Evolutionary conservation across 2,888 invertebrate species (phyloP).

Genomic region (Cybosia mesomella): DNA sequence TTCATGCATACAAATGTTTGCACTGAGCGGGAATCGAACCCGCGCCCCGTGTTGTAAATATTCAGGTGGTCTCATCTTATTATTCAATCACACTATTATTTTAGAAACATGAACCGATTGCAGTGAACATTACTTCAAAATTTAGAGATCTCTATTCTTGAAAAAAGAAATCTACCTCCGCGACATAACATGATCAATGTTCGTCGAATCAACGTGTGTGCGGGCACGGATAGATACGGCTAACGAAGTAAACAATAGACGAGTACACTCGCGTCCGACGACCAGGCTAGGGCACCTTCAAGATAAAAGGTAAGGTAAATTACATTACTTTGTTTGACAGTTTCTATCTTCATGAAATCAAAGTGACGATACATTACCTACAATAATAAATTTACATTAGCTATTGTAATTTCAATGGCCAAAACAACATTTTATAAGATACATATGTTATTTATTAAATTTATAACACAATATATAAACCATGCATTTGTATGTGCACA

Average conservation of each 20-base stretch:
- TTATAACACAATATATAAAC: too few relatives aligned
- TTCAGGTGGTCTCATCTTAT: constrained; percentile 28
- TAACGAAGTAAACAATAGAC: constrained; percentile 85
- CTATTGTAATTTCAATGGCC: too few relatives aligned
- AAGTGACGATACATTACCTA: constrained; percentile 56
- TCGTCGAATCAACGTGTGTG: constrained; percentile 67
- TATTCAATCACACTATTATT: constrained; percentile 25
- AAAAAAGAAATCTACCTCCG: constrained; percentile 57
- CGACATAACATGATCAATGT: constrained; percentile 68
- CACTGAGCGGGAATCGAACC: too few relatives aligned
- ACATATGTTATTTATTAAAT: too few relatives aligned
- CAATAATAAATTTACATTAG: too few relatives aligned
- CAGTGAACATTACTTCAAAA: constrained; percentile 28
- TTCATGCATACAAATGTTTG: too few relatives aligned
- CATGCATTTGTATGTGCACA: too few relatives aligned
- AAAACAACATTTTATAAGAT: too few relatives aligned
- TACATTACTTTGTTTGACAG: constrained; percentile 75
- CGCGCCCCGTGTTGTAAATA: too few relatives aligned
- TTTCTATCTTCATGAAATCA: constrained; percentile 62
- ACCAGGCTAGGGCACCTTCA: constrained; percentile 64
- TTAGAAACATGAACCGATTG: constrained; percentile 27
- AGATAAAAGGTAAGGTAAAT: constrained; percentile 81
- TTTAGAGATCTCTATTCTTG: constrained; percentile 27
- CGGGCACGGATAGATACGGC: constrained; percentile 70
- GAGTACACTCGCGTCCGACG: constrained; percentile 72